Base-by-base conservation (phyloP, 2,888 invertebrate genomes). In the Eurytoma adleriae region DNA sequence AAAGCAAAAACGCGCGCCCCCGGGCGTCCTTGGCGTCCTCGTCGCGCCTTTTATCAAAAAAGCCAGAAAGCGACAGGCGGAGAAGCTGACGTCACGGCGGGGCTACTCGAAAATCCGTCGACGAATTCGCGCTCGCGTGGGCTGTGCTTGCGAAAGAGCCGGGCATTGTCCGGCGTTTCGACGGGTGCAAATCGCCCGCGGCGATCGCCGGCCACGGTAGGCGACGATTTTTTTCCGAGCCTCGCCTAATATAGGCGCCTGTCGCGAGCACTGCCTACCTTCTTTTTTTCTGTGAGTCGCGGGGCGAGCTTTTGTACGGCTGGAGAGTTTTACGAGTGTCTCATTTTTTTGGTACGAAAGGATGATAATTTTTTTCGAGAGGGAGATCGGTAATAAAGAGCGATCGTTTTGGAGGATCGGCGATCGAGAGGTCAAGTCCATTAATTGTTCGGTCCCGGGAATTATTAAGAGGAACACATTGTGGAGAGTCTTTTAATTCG, bases 191-290 rank as follows among this genome's bases (percentile, higher is more conserved):
- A 66, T 66, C 56, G 62, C n/a, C 20, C 48, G 30, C 16, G 4
- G 66, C 56, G 40, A 74, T 64, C n/a, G n/a, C n/a, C n/a, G n/a
- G n/a, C n/a, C n/a, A n/a, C 66, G 50, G 50, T 14, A 13, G 5
- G 27, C 27, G 52, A 40, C 40, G 40, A 40, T 40, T 40, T 40
- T 40, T 40, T 40, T n/a, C n/a, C n/a, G 7, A 40, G 4, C n/a
- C 14, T 74, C 48, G 56, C 74, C 57, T 66, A 74, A 74, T 74
- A 74, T 74, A 74, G 73, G 64, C 66, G 24, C 20, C 48, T 16
- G 1, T 48, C 16, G 54, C n/a, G 30, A n/a, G 54, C 18, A 56
- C 16, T 57, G 10, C 1, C 13, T 18, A 50, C n/a, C n/a, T n/a
- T n/a, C n/a, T 27, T 13, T 62, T 24, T 72, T 52, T 24, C 50